phyloP scores from a whole-genome alignment of 2,888 invertebrate species.

The Noctua janthina region DNA sequence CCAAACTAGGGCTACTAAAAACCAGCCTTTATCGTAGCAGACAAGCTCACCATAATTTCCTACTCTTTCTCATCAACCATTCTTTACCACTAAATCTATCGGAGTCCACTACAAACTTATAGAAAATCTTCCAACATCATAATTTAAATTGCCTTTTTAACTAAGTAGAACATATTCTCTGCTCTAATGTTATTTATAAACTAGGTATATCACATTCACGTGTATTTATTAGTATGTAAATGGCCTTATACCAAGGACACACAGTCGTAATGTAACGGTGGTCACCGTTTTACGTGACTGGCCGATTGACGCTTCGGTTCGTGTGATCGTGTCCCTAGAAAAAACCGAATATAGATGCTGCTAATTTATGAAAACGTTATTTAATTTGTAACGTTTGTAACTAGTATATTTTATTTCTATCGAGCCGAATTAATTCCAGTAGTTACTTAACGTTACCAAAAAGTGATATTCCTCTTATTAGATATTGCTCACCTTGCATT shows the following conservation, averaged over 20 bases:
- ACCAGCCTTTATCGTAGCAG: background rate
- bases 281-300: slow-evolving; percentile 49
- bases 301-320: slow-evolving; percentile 37
- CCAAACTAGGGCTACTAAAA: background rate
- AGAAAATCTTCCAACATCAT: background rate
- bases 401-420: background rate
- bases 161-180: background rate
- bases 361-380: slow-evolving; percentile 26
- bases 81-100: background rate
- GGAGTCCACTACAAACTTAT: background rate
- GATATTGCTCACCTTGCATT: background rate
- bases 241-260: slow-evolving; percentile 54
- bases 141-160: background rate
- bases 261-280: slow-evolving; percentile 54
- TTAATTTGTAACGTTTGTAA: background rate
- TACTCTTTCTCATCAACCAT: background rate
- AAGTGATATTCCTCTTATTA: background rate
- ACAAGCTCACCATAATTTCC: background rate
- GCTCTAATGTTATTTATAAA: background rate
- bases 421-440: background rate
- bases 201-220: slow-evolving; percentile 12
- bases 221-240: slow-evolving; percentile 39
- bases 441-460: background rate
- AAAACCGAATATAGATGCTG: background rate
- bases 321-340: slow-evolving; percentile 32